These are phyloP conservation scores for Epicampocera succincta DNA, from an alignment of 2,888 invertebrate genomes.

Conservation along the genomic window DNA sequence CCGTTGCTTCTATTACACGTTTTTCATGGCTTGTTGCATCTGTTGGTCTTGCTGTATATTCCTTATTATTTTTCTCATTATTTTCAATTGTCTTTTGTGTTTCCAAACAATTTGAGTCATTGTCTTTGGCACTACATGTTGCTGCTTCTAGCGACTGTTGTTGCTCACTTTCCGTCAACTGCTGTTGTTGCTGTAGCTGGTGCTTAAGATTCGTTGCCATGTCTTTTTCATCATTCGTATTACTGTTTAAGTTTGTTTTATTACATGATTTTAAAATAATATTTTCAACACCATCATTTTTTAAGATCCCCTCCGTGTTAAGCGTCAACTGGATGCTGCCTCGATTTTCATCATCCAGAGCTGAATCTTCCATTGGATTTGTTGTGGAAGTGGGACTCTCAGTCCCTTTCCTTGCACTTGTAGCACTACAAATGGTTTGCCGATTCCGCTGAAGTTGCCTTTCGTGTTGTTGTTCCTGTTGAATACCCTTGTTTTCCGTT, in stretches of 20 bases:
- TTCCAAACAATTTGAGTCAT: slow-evolving; percentile 28
- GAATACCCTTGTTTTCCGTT: slow-evolving; percentile 57
- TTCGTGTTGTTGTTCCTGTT: slow-evolving; percentile 20
- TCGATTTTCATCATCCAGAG: slow-evolving; percentile 11
- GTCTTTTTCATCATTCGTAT: slow-evolving; percentile 10
- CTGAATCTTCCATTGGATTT: neutral
- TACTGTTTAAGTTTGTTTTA: slow-evolving; percentile 14
- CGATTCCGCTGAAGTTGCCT: slow-evolving; percentile 21
- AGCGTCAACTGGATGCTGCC: slow-evolving; percentile 6
- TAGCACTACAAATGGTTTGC: slow-evolving; percentile 41
- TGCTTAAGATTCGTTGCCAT: neutral
- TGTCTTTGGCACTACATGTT: slow-evolving; percentile 11
- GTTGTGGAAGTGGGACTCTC: slow-evolving; percentile 3
- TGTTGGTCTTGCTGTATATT: slow-evolving; percentile 13
- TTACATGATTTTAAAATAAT: slow-evolving; percentile 5
- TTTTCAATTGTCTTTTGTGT: slow-evolving; percentile 53
- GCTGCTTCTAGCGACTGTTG: neutral
- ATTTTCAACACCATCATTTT: slow-evolving; percentile 27
- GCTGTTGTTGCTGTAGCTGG: no score
- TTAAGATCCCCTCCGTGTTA: slow-evolving; percentile 35
- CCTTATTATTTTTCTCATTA: slow-evolving; percentile 42
- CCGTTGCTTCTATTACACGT: neutral
- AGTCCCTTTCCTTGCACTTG: slow-evolving; percentile 27
- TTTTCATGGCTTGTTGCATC: slow-evolving; percentile 10
- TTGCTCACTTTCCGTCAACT: slow-evolving; percentile 13